Percentiles rank a stretch among this genome's conserved stretches.
These are phyloP conservation scores for Thamnophis elegans DNA, from an alignment of 2,797 vertebrate species.

Conservation along the genomic window DNA sequence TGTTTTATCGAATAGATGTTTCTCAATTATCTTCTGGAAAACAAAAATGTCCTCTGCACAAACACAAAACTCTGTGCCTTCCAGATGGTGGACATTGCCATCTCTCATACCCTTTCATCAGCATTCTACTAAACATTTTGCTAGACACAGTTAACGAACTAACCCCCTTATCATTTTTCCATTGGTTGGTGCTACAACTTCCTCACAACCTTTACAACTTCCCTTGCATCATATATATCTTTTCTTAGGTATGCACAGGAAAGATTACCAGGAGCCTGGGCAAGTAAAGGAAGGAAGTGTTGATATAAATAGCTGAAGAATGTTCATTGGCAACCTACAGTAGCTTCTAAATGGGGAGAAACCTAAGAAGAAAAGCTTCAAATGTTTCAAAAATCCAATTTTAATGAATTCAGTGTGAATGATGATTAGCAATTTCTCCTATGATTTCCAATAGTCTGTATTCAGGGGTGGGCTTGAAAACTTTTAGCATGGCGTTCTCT, in stretches of 20 bases:
- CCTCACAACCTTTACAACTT: background rate
- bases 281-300: background rate
- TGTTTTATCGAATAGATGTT: background rate
- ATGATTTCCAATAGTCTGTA: background rate
- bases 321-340: background rate
- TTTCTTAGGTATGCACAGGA: background rate
- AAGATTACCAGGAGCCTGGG: background rate
- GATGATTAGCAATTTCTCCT: background rate
- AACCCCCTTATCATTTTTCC: background rate
- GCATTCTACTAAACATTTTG: background rate
- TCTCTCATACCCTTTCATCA: background rate
- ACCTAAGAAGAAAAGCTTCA: background rate
- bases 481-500: no score
- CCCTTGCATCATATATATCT: background rate
- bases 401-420: background rate
- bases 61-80: background rate
- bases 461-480: background rate
- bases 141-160: background rate
- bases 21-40: background rate
- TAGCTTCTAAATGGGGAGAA: background rate
- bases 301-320: background rate
- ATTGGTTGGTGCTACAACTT: background rate
- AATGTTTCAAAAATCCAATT: background rate
- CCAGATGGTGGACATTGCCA: background rate
- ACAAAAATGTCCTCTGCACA: background rate